phyloP scores from a whole-genome alignment of 2,113 vertebrate genomes.

The Rissa tridactyla region DNA sequence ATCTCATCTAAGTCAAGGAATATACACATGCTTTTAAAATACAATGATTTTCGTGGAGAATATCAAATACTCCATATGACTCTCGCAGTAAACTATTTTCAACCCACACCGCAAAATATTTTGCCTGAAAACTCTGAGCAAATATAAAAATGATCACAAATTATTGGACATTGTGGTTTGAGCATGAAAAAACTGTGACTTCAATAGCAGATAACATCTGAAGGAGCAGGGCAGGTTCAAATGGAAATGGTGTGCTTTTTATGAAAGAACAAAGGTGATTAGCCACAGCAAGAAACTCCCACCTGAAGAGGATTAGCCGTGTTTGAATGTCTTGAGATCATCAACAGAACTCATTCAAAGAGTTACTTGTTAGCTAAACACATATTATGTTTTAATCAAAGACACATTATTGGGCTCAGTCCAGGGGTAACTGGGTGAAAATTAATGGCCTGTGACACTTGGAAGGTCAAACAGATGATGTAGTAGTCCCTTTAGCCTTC shows the following conservation, averaged over 20 bases:
- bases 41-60: neutral
- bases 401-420: neutral
- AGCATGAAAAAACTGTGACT: neutral
- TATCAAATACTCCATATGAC: neutral
- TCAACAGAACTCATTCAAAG: neutral
- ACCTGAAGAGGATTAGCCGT: neutral
- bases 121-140: neutral
- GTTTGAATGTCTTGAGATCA: neutral
- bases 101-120: neutral
- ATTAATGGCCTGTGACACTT: neutral
- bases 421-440: neutral
- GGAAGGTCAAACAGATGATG: constrained; percentile 26
- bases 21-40: neutral
- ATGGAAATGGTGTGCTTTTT: neutral
- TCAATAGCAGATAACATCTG: neutral
- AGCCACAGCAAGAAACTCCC: neutral
- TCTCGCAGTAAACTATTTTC: neutral
- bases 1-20: neutral
- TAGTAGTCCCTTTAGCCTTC: neutral
- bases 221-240: neutral
- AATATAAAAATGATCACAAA: neutral
- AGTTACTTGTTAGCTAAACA: neutral
- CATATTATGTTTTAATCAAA: neutral
- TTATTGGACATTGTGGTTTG: neutral
- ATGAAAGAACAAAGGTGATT: neutral